These are phyloP conservation scores for Porites lutea DNA, from an alignment of 64 coral and sea anemone species.

Conservation along the genomic window DNA sequence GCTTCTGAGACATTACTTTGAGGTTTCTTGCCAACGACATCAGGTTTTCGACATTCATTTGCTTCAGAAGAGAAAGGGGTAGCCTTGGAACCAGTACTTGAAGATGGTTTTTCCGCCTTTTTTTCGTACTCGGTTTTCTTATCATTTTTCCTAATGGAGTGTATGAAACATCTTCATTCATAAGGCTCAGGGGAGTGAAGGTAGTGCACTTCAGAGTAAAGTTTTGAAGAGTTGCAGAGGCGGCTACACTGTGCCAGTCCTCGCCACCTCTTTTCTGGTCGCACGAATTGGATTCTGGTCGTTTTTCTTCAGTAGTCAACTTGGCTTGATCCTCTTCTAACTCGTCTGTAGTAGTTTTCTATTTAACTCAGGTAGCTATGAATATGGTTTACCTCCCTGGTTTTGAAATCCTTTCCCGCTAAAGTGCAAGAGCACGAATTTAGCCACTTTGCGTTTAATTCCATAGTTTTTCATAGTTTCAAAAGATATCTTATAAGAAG, in stretches of 20 bases:
- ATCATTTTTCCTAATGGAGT: no score
- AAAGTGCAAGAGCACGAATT: conserved; percentile 79
- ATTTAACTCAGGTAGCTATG: background rate
- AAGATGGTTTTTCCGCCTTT: no score
- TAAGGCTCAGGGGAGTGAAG: background rate
- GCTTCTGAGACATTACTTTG: no score
- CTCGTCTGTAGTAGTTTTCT: no score
- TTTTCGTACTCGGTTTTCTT: no score
- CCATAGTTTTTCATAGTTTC: conserved; percentile 83
- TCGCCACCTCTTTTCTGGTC: background rate
- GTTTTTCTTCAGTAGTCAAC: background rate
- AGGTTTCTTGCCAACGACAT: no score
- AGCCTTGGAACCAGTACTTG: no score
- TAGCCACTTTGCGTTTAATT: conserved; percentile 90
- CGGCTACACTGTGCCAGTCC: conserved; percentile 9
- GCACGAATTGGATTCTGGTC: background rate
- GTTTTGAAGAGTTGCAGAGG: background rate
- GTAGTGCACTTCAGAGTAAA: conserved; percentile 29
- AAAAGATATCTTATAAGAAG: conserved; percentile 89
- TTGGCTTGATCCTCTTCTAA: background rate
- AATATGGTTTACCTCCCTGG: conserved; percentile 60
- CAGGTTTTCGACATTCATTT: no score
- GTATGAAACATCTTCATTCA: background rate
- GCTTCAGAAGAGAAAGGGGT: no score
- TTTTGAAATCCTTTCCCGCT: conserved; percentile 82